phyloP scores from a whole-genome alignment of 2,797 vertebrate species.

The Hemitrygon akajei region DNA sequence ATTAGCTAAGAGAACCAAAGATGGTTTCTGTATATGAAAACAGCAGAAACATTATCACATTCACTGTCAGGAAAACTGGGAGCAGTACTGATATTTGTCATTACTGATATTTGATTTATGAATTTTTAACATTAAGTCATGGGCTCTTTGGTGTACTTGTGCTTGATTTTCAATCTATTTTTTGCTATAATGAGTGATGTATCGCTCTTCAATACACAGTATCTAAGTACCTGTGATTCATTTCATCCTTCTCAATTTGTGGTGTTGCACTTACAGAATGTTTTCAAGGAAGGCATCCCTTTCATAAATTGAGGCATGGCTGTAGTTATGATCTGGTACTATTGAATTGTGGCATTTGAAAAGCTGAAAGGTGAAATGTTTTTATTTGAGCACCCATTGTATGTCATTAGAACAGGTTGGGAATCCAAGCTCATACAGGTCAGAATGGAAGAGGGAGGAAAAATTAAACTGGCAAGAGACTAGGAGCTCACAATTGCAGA shows the following conservation, averaged over 20 bases:
- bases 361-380: not conserved
- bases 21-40: not conserved
- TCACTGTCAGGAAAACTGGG: not conserved
- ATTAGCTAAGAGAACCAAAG: not conserved
- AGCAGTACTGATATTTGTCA: not conserved
- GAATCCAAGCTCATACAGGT: not conserved
- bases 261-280: too few relatives aligned
- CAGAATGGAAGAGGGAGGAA: not conserved
- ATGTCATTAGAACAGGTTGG: not conserved
- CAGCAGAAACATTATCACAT: not conserved
- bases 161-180: too few relatives aligned
- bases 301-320: too few relatives aligned
- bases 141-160: too few relatives aligned
- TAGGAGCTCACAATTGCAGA: not conserved
- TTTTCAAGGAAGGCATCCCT: too few relatives aligned
- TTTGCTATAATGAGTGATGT: too few relatives aligned
- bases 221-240: too few relatives aligned
- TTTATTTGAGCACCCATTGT: not conserved
- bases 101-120: too few relatives aligned
- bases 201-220: too few relatives aligned
- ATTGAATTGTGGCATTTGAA: not conserved
- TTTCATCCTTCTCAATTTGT: too few relatives aligned
- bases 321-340: not conserved
- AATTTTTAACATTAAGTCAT: too few relatives aligned
- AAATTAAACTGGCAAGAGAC: not conserved